Percentiles rank a stretch among this genome's conserved stretches.
phyloP scores from a whole-genome alignment of 2,888 invertebrate species.

The Chrysomela aeneicollis region DNA sequence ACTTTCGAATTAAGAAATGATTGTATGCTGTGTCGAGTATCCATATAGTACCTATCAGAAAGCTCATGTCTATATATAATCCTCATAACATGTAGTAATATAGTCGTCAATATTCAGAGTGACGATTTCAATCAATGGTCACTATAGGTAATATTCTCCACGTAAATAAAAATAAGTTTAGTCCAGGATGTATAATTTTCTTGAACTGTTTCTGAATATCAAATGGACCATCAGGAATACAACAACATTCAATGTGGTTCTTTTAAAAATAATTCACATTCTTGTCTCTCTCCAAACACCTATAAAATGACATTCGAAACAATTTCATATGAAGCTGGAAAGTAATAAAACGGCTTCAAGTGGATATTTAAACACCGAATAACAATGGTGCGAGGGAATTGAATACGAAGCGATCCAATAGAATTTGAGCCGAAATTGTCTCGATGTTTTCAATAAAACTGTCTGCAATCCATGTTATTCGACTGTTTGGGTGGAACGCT shows the following conservation, averaged over 20 bases:
- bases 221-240: background rate
- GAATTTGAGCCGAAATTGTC: conserved; percentile 40
- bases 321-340: conserved; percentile 38
- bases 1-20: no score
- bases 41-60: no score
- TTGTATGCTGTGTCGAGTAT: no score
- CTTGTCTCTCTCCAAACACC: background rate
- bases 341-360: conserved; percentile 41
- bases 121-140: no score
- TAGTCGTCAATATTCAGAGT: no score
- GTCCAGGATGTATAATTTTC: no score
- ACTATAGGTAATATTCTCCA: no score
- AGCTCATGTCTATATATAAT: no score
- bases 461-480: conserved; percentile 41
- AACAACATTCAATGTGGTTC: background rate
- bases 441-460: conserved; percentile 47
- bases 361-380: conserved; percentile 44
- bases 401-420: conserved; percentile 39
- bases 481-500: conserved; percentile 29
- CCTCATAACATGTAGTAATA: no score
- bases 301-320: conserved; percentile 15
- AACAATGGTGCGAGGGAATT: conserved; percentile 40
- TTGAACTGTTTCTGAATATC: background rate
- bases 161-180: no score
- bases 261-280: background rate